phyloP scores from a whole-genome alignment of 2,113 vertebrate genomes.

The Prolemur simus region DNA sequence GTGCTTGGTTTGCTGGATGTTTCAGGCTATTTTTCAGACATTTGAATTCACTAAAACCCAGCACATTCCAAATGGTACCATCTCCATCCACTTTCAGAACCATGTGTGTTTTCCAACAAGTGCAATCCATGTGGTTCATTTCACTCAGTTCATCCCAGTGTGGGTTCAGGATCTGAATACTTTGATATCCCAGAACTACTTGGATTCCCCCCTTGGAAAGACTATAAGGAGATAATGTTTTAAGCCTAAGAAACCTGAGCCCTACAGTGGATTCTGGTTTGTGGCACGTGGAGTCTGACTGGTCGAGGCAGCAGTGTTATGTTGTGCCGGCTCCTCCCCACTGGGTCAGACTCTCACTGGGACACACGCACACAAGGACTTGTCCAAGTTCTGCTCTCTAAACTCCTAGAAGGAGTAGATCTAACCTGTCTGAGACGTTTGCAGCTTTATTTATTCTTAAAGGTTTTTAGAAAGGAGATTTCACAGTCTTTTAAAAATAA shows the following conservation, averaged over 20 bases:
- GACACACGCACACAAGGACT: not conserved
- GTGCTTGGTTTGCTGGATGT: not conserved
- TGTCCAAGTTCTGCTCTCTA: not conserved
- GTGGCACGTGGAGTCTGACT: not conserved
- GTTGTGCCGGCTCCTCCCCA: not conserved
- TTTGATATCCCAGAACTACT: not conserved
- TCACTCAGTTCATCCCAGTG: not conserved
- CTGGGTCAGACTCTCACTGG: not conserved
- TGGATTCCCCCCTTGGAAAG: not conserved
- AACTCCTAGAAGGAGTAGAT: not conserved
- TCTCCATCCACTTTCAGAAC: constrained; percentile 30
- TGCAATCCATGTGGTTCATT: constrained; percentile 8
- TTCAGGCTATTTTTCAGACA: not conserved
- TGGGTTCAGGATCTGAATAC: constrained; percentile 13
- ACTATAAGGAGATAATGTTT: not conserved
- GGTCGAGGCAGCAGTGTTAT: not conserved
- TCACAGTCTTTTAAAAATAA: not conserved
- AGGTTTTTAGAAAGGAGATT: not conserved
- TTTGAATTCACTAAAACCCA: constrained; percentile 6
- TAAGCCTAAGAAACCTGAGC: not conserved
- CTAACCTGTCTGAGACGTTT: not conserved
- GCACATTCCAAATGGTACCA: not conserved
- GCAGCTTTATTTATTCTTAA: not conserved
- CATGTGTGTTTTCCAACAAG: not conserved
- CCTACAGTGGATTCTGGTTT: not conserved